Percentiles rank a stretch among this genome's conserved stretches.
Conservation (phyloP, 1,140 invertebrate genomes). For the Drosophila equinoxialis region DNA sequence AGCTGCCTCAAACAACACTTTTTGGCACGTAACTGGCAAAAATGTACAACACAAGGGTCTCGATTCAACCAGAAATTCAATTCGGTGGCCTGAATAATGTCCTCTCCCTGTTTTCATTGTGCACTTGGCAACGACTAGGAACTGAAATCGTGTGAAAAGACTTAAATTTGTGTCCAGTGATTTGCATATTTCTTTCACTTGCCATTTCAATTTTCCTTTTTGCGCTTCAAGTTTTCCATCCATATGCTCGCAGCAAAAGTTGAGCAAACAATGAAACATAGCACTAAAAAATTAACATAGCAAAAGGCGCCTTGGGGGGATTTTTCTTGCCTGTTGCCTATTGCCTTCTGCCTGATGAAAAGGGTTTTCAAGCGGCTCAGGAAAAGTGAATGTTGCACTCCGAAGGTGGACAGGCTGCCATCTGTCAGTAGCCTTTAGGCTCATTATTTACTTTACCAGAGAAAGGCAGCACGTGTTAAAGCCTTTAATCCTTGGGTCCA, state of each 20-base stretch:
- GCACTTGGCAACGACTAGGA: neutral
- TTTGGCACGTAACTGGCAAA: conserved; percentile 1
- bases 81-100: conserved; percentile 1
- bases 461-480: conserved; percentile 26
- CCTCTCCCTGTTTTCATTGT: neutral
- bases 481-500: conserved; percentile 27
- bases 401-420: conserved; percentile 23
- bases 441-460: conserved; percentile 51
- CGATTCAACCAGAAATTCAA: conserved; percentile 5
- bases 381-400: conserved; percentile 13
- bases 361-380: conserved; percentile 32
- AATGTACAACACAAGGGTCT: neutral
- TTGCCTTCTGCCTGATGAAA: conserved; percentile 24
- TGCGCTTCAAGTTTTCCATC: conserved; percentile 19
- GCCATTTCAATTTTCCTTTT: conserved; percentile 18
- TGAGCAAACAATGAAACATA: conserved; percentile 35
- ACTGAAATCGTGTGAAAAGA: conserved; percentile 35
- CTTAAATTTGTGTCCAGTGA: conserved; percentile 47
- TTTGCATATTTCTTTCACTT: conserved; percentile 58
- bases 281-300: conserved; percentile 55
- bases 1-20: neutral
- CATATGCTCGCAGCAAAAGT: conserved; percentile 27
- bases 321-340: conserved; percentile 29
- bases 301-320: conserved; percentile 32
- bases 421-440: conserved; percentile 31